Base-by-base conservation (phyloP, 2,888 invertebrate species). In the Cyclophora punctaria region DNA sequence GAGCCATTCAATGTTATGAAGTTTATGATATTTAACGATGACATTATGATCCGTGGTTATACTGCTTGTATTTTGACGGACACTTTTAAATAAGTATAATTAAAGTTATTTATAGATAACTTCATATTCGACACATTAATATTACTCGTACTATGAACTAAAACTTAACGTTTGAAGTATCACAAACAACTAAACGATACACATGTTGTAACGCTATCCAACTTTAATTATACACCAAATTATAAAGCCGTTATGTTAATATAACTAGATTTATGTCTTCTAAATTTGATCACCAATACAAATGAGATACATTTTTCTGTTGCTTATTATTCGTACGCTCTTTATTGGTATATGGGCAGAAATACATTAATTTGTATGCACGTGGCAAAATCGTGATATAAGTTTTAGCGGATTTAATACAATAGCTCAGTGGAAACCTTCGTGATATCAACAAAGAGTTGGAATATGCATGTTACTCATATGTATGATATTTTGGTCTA, bases 201-300 rank as follows among this genome's bases (percentile, higher is more conserved):
- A 37, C 4, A 37, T 54, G 46, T 46, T 45, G 6, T 46, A 46
- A 34, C 33, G 34, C 7, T 42, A 51, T 37, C 46, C 45, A 49
- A 49, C 47, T 59, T 60, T 57, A 64, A 64, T 63, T 51, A 59
- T 60, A 57, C 58, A 57, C 57, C 52, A 59, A 62, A 62, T 59
- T 60, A 59, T 62, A 51, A 58, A 59, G 58, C 58, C 49, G 57
- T 62, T 62, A 64, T 66, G 66, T 55, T 58, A 66, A 66, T 67
- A 60, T 55, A 45, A 57, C 55, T 59, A 67, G 68, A 71, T 69
- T 71, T 69, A 69, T 68, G 55, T 62, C 54, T 57, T 53, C 57
- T 58, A 52, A 57, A 61, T 60, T 51, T 48, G 53, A 51, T 56
- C 50, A 54, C 52, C 50, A 46, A 63, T 58, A 54, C 55, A 55